These are phyloP conservation scores for Pyrgilauda ruficollis DNA, from an alignment of 2,113 vertebrate genomes.

Conservation along the genomic window DNA sequence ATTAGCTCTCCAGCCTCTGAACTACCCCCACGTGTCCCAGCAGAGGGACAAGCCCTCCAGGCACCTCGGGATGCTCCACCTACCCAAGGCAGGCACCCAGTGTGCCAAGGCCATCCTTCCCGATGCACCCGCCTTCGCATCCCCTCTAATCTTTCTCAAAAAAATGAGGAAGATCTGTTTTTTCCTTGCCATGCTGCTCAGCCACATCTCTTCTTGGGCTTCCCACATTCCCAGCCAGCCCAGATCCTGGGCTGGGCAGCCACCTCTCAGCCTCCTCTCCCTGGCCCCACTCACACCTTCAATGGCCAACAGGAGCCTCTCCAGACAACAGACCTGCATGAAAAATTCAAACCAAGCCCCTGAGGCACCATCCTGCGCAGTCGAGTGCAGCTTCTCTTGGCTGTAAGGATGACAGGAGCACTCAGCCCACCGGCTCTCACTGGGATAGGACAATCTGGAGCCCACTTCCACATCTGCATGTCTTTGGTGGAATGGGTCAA, in stretches of 20 bases:
- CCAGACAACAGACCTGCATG: fast-evolving
- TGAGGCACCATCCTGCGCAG: too few relatives aligned
- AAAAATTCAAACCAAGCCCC: neutral
- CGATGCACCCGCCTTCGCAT: fast-evolving
- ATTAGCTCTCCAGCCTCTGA: conserved; percentile 3
- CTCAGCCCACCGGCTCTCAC: fast-evolving
- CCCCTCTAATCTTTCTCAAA: neutral
- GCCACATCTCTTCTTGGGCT: neutral
- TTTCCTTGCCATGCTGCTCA: neutral
- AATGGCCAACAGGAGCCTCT: fast-evolving
- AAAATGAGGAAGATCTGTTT: neutral
- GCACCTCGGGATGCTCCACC: neutral
- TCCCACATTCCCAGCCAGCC: neutral
- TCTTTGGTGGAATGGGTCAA: too few relatives aligned
- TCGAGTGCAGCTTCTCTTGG: fast-evolving
- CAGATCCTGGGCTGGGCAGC: neutral
- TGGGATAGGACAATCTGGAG: neutral
- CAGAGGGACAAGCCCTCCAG: fast-evolving
- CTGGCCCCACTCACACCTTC: neutral
- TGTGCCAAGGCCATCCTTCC: neutral
- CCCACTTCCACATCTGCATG: neutral
- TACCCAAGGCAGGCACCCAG: neutral
- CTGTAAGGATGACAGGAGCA: fast-evolving
- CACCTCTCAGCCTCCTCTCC: neutral
- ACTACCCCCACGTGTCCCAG: neutral